Base-by-base conservation (phyloP, 2,888 invertebrate species). In the Pheosia gnoma region DNA sequence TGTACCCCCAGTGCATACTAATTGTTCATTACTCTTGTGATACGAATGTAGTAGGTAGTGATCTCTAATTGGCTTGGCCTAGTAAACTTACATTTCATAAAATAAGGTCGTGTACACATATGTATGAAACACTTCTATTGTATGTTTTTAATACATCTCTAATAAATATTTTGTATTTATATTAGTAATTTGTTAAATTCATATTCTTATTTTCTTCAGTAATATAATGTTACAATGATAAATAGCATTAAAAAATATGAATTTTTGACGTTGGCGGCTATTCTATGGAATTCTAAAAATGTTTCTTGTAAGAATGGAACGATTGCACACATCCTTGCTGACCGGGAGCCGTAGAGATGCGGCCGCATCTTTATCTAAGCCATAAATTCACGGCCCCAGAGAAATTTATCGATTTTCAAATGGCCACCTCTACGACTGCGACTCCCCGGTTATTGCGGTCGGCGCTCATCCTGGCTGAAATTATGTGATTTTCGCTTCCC, bases 361-460 rank as follows among this genome's bases (percentile, higher is more conserved):
- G 75, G 70, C 81, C 81, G 83, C 81, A 82, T 84, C 84, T 85
- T 87, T 90, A 91, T 91, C 90, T 83, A 62, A 68, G 79, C 80
- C 89, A 89, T 89, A 90, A 90, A 91, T 88, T 90, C 90, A 85
- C 83, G 85, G 85, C 82, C 84, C 86, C 83, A 83, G 79, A 80
- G 81, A 87, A 89, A 90, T 90, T 89, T 91, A 91, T 89, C 88
- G 87, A 87, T 85, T 88, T 87, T 86, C 87, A 85, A 89, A 89
- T 88, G 85, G 87, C 83, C 88, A 86, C 83, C 82, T 84, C 79
- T 79, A 78, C 84, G 79, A 82, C 84, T 84, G 84, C 78, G 84
- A 84, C 82, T 84, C 81, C 77, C 78, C 77, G 68, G 81, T 87
- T 89, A 89, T 86, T 87, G 86, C 84, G 81, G 78, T 66, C 70